Evolutionary conservation across 2,797 vertebrate species (phyloP), one percentile per base, ranked within the genome.

Genomic region (Sebastes nivosus): DNA sequence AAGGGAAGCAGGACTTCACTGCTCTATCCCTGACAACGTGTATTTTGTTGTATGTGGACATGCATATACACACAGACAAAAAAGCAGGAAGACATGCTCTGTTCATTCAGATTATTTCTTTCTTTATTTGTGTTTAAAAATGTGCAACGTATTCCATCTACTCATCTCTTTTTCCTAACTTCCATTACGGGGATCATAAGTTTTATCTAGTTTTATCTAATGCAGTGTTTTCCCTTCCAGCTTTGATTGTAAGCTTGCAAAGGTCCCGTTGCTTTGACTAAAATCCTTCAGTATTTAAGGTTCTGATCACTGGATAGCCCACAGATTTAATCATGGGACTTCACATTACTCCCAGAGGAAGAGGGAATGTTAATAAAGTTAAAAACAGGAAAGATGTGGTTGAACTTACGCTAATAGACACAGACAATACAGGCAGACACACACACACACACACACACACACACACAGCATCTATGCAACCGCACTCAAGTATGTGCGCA

Each of bases 321-420:
- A 68, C 78, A 82, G 76, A 87, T 82, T 84, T 58, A 57, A 81
- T 84, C 58, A 79, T 50, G 27, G 58, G 70, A 85, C 57, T 77
- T 83, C 5, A 86, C 60, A 89, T 79, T 78, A 81, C 68, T 79
- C 74, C 77, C 81, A 46, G 79, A 80, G 74, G 67, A 85, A 71
- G 46, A 72, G 58, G 61, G 75, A 83, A 88, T 73, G 52, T 82
- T 80, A 85, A 85, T 81, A 67, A 30, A 87, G 77, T 75, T 68
- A 75, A 86, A 93, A 91, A 90, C 82, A 90, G 86, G 79, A 94
- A 87, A 70, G 87, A 58, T 88, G 86, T 34, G 90, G 91, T 90
- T 72, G 24, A 69, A 78, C 63, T 66, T 64, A 69, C 12, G 20
- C 75, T 80, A 70, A 87, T 68, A 83, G 66, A 82, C 77, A 66